Conservation (phyloP, 2,797 vertebrate genomes). For the Delichon dasypus region DNA sequence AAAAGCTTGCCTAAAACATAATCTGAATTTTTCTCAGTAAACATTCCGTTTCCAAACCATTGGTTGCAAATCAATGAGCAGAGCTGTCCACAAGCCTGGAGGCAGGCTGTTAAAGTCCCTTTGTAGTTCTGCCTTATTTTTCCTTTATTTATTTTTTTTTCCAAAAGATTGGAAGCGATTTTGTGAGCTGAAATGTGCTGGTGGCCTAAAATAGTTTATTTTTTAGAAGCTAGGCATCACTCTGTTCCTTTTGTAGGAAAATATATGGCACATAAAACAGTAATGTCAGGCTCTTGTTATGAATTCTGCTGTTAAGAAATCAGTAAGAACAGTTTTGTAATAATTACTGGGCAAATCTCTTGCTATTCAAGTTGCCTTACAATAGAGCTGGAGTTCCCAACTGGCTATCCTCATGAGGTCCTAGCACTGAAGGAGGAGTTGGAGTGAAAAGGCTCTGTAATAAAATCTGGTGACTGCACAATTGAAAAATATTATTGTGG, state of each 20-base stretch:
- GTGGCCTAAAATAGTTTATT: not conserved
- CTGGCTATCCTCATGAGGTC: not conserved
- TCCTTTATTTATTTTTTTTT: not conserved
- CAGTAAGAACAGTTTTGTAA: not conserved
- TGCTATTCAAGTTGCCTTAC: not conserved
- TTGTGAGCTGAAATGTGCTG: not conserved
- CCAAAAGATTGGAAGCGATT: not conserved
- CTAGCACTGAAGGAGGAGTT: not conserved
- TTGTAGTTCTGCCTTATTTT: slow-evolving; percentile 32
- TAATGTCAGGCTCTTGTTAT: not conserved
- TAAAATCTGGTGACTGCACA: not conserved
- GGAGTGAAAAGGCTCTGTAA: not conserved
- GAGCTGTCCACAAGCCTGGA: not conserved
- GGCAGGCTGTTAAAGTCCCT: slow-evolving; percentile 10
- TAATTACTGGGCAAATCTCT: not conserved
- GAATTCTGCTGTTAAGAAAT: not conserved
- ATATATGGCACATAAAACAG: not conserved
- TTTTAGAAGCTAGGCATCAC: not conserved
- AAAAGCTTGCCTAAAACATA: slow-evolving; percentile 25
- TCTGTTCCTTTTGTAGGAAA: not conserved
- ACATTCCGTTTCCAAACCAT: not conserved
- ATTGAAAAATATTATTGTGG: not conserved
- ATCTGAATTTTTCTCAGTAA: slow-evolving; percentile 45
- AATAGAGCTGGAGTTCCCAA: not conserved
- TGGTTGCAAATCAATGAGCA: slow-evolving; percentile 17